Percentiles rank a stretch among this genome's conserved stretches.
Conservation (phyloP, 92 coral and sea anemone species). For the Pocillopora grandis region DNA sequence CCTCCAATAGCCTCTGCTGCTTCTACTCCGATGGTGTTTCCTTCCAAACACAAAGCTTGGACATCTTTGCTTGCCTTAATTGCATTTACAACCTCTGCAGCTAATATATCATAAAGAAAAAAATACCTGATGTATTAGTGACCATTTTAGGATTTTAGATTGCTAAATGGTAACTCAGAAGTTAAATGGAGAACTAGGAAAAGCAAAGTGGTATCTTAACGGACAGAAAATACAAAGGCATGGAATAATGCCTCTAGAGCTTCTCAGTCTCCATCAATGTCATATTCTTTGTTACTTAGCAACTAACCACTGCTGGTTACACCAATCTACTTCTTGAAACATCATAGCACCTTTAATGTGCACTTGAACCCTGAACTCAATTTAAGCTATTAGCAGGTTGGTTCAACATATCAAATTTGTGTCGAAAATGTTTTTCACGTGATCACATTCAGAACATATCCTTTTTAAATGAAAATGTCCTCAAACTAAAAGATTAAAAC, state of each 20-base stretch:
- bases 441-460: too few relatives aligned
- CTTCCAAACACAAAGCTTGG: constrained; percentile 96
- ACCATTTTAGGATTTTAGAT: background rate
- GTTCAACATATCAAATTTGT: too few relatives aligned
- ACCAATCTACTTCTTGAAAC: too few relatives aligned
- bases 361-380: too few relatives aligned
- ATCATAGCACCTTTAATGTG: too few relatives aligned
- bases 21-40: constrained; percentile 93
- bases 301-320: background rate
- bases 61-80: constrained; percentile 88
- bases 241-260: too few relatives aligned
- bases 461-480: too few relatives aligned
- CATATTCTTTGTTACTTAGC: background rate
- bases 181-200: background rate
- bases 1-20: constrained; percentile 94
- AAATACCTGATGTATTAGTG: background rate
- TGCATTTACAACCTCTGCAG: constrained; percentile 85
- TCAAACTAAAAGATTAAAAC: too few relatives aligned
- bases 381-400: too few relatives aligned
- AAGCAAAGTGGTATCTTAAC: too few relatives aligned
- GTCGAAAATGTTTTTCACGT: too few relatives aligned
- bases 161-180: background rate
- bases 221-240: too few relatives aligned
- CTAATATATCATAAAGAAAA: constrained; percentile 33
- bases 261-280: background rate